These are phyloP conservation scores for Acromyrmex echinatior DNA, from an alignment of 1,140 invertebrate genomes.

Conservation along the genomic window DNA sequence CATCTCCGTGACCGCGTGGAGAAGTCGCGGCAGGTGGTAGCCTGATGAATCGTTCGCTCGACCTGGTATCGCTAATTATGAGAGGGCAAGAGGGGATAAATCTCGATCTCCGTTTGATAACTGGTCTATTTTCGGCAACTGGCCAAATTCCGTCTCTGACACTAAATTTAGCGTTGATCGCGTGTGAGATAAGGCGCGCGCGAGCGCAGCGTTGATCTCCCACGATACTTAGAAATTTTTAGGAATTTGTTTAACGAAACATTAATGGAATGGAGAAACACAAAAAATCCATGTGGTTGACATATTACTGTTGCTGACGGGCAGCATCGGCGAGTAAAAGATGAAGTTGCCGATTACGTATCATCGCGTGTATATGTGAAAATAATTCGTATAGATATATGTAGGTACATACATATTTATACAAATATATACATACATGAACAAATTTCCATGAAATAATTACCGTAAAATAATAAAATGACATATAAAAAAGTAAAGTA, in stretches of 20 bases:
- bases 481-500: background rate
- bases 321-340: slow-evolving; percentile 20
- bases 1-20: slow-evolving; percentile 63
- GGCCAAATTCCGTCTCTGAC: slow-evolving; percentile 43
- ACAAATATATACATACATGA: background rate
- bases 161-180: slow-evolving; percentile 31
- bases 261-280: slow-evolving; percentile 44
- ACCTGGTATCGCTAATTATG: slow-evolving; percentile 70
- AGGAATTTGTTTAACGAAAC: slow-evolving; percentile 27
- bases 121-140: slow-evolving; percentile 61
- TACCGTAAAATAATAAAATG: background rate
- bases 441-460: background rate
- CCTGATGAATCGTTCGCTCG: slow-evolving; percentile 64
- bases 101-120: slow-evolving; percentile 68
- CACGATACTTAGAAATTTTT: slow-evolving; percentile 17
- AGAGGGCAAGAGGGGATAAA: background rate
- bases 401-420: background rate
- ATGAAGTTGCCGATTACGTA: slow-evolving; percentile 63
- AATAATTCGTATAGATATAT: background rate
- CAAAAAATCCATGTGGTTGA: slow-evolving; percentile 63
- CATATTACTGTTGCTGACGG: slow-evolving; percentile 67
- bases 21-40: slow-evolving; percentile 38
- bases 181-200: slow-evolving; percentile 29
- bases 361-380: background rate
- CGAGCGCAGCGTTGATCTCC: background rate